These are phyloP conservation scores for Perizoma affinitatum DNA, from an alignment of 2,888 invertebrate genomes.

Conservation along the genomic window DNA sequence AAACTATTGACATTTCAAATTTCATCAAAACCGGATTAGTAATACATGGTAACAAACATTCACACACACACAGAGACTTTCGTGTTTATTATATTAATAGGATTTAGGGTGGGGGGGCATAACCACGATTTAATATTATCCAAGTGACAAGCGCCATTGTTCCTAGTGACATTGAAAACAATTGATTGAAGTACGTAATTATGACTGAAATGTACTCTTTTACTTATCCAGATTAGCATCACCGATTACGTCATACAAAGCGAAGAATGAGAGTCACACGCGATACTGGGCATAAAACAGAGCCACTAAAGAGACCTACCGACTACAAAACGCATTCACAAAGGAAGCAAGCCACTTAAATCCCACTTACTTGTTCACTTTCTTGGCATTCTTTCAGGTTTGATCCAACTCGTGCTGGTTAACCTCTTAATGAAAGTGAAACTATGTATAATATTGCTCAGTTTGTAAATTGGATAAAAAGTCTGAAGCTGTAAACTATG, in stretches of 20 bases:
- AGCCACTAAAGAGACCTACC: conserved; percentile 51
- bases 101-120: too few relatives aligned
- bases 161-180: too few relatives aligned
- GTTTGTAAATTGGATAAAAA: not conserved
- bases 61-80: too few relatives aligned
- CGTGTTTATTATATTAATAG: too few relatives aligned
- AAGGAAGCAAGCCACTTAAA: conserved; percentile 60
- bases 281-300: conserved; percentile 45
- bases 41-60: too few relatives aligned
- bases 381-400: conserved; percentile 65
- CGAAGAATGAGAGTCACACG: conserved; percentile 16
- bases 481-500: too few relatives aligned
- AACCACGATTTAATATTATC: too few relatives aligned
- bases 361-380: conserved; percentile 60
- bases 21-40: too few relatives aligned
- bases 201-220: too few relatives aligned
- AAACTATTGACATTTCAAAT: too few relatives aligned
- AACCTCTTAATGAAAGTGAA: conserved; percentile 28
- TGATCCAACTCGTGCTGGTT: conserved; percentile 48
- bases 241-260: conserved; percentile 15
- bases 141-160: too few relatives aligned
- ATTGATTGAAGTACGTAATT: too few relatives aligned
- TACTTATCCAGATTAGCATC: conserved; percentile 7
- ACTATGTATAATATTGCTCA: conserved; percentile 11
- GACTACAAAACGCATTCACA: conserved; percentile 61